These are phyloP conservation scores for Agrilus biguttatus DNA, from an alignment of 2,888 invertebrate genomes.

Conservation along the genomic window DNA sequence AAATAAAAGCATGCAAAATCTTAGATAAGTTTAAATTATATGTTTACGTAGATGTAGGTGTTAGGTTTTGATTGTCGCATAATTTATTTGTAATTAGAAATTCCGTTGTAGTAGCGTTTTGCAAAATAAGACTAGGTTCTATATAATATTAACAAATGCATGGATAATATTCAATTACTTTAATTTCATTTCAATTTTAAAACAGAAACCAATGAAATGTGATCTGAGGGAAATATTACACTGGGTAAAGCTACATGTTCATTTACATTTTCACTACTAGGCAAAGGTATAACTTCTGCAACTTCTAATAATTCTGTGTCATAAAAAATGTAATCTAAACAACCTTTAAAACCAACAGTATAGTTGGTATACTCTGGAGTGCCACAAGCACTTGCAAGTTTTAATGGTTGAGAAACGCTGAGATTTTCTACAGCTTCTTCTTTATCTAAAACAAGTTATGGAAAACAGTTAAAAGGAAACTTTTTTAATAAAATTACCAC, in stretches of 20 bases:
- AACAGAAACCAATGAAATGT: slow-evolving; percentile 73
- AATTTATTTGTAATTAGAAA: too few relatives aligned
- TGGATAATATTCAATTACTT: not conserved
- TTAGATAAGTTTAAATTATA: too few relatives aligned
- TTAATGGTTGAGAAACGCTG: slow-evolving; percentile 47
- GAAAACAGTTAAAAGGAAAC: too few relatives aligned
- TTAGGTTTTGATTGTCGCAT: too few relatives aligned
- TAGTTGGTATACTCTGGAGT: slow-evolving; percentile 74
- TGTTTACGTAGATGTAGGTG: too few relatives aligned
- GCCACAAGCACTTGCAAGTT: slow-evolving; percentile 68
- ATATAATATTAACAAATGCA: too few relatives aligned
- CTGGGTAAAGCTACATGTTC: slow-evolving; percentile 71
- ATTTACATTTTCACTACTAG: slow-evolving; percentile 60
- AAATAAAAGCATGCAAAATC: too few relatives aligned
- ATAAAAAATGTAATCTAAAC: slow-evolving; percentile 84
- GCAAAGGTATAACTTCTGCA: slow-evolving; percentile 62
- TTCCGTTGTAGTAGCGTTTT: too few relatives aligned
- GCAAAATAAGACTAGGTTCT: too few relatives aligned
- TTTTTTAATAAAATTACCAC: slow-evolving; percentile 15
- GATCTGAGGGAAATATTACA: slow-evolving; percentile 83
- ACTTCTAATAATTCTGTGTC: slow-evolving; percentile 48
- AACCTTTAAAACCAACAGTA: slow-evolving; percentile 66
- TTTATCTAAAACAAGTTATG: slow-evolving; percentile 35
- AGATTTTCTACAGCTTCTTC: slow-evolving; percentile 50
- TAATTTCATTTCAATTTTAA: slow-evolving; percentile 35